A percentile compares a stretch with the other conserved stretches of the same genome.
Conservation (phyloP, 2,888 invertebrate genomes). For the Macrosiphum euphorbiae region DNA sequence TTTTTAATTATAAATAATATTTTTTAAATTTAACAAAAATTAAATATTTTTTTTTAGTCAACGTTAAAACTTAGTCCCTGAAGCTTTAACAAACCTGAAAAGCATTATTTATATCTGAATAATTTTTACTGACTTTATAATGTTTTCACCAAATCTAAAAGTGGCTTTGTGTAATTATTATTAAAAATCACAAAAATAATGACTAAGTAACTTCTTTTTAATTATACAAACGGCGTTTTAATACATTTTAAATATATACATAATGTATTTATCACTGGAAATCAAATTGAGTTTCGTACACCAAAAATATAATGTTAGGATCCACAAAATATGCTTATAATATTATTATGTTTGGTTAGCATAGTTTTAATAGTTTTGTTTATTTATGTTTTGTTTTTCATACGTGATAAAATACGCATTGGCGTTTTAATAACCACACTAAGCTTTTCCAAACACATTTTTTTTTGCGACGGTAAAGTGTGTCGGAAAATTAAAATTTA, state of each 20-base stretch:
- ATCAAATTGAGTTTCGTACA: background rate
- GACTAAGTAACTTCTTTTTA: background rate
- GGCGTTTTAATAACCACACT: background rate
- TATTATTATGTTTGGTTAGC: background rate
- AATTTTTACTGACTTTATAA: background rate
- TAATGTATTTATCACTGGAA: background rate
- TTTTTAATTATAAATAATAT: background rate
- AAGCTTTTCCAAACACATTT: background rate
- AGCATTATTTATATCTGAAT: background rate
- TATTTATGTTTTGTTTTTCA: background rate
- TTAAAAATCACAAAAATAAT: background rate
- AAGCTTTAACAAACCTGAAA: background rate
- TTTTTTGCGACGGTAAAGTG: background rate
- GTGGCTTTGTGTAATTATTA: background rate
- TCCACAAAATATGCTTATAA: background rate
- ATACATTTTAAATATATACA: background rate
- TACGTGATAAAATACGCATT: background rate
- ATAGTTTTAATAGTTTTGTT: background rate
- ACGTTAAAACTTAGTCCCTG: background rate
- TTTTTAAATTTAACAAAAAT: background rate
- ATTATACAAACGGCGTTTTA: background rate
- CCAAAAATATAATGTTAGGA: background rate
- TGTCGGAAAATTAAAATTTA: conserved; percentile 12
- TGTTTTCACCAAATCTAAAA: background rate
- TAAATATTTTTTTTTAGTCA: background rate